Percentiles rank a stretch among this genome's conserved stretches.
phyloP scores from a whole-genome alignment of 2,888 invertebrate species.

The Oxystoma pomonae region DNA sequence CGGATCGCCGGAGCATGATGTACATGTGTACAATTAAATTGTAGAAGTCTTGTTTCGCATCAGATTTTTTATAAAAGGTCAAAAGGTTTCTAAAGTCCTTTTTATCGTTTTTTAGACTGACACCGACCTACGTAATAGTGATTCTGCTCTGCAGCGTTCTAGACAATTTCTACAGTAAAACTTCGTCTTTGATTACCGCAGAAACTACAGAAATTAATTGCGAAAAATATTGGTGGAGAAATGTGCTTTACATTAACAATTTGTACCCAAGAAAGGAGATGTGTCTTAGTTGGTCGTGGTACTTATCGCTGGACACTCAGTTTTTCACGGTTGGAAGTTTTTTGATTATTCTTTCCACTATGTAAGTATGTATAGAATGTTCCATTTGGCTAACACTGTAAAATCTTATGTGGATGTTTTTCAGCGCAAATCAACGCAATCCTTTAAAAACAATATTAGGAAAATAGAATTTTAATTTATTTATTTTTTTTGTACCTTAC shows the following conservation, averaged over 20 bases:
- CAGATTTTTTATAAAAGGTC: too few species aligned
- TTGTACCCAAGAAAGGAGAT: slow-evolving; percentile 46
- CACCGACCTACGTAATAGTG: slow-evolving; percentile 47
- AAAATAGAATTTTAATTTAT: too few species aligned
- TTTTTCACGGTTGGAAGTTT: slow-evolving; percentile 45
- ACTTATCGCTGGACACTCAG: slow-evolving; percentile 50
- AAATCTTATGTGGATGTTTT: too few species aligned
- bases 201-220: slow-evolving; percentile 47
- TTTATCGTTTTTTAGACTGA: too few species aligned
- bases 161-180: slow-evolving; percentile 42
- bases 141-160: slow-evolving; percentile 46
- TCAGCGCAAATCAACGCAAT: too few species aligned
- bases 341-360: slow-evolving; percentile 45
- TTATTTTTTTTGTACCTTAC: too few species aligned
- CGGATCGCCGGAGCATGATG: background rate
- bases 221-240: slow-evolving; percentile 53
- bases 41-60: too few species aligned
- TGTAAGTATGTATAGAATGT: too few species aligned
- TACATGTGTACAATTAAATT: too few species aligned
- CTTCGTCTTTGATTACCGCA: slow-evolving; percentile 42
- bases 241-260: slow-evolving; percentile 51
- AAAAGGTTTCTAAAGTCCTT: too few species aligned
- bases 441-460: too few species aligned
- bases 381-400: too few species aligned
- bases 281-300: slow-evolving; percentile 54